phyloP scores from a whole-genome alignment of 2,888 invertebrate species.

The Drosophila algonquin region DNA sequence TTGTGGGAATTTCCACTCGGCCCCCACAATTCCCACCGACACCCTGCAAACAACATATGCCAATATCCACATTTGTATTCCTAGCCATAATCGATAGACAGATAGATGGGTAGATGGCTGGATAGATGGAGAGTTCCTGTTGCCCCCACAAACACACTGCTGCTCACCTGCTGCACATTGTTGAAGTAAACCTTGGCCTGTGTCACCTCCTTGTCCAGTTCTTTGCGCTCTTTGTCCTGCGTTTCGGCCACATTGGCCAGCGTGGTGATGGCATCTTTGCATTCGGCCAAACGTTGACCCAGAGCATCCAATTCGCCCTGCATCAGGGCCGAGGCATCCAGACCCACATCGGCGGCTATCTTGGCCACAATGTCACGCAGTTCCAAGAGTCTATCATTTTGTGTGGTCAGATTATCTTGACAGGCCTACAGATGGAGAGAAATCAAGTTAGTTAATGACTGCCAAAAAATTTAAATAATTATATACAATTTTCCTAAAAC shows the following conservation, averaged over 20 bases:
- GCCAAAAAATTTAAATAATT: neutral
- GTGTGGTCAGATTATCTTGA: constrained; percentile 89
- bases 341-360: constrained; percentile 91
- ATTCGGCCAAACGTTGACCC: constrained; percentile 90
- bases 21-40: constrained; percentile 20
- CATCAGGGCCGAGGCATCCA: constrained; percentile 88
- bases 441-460: constrained; percentile 28
- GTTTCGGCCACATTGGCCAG: constrained; percentile 91
- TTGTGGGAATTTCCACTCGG: constrained; percentile 68
- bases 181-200: constrained; percentile 87
- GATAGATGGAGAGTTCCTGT: neutral
- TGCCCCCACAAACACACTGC: neutral
- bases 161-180: constrained; percentile 90
- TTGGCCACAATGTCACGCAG: constrained; percentile 90
- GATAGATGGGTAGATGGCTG: neutral
- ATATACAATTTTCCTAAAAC: constrained; percentile 7
- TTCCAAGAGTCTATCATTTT: constrained; percentile 88
- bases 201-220: constrained; percentile 85
- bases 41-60: constrained; percentile 33
- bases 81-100: constrained; percentile 59
- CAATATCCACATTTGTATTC: constrained; percentile 29
- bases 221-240: constrained; percentile 85
- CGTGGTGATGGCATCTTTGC: constrained; percentile 89
- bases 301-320: constrained; percentile 91
- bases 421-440: constrained; percentile 86